phyloP scores from a whole-genome alignment of 2,113 vertebrate genomes.

The Otolemur garnettii region DNA sequence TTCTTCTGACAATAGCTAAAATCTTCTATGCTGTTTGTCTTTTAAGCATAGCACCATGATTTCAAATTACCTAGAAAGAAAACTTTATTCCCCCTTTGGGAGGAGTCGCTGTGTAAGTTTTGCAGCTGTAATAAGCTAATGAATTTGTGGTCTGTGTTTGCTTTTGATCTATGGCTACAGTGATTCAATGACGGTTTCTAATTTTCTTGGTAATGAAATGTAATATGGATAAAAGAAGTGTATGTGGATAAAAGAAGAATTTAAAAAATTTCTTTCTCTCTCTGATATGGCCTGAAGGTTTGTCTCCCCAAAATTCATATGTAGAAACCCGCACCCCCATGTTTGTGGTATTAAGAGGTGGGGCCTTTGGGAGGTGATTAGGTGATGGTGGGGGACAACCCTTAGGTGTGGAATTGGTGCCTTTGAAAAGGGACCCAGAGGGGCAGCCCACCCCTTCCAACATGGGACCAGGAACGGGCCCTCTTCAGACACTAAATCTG shows the following conservation, averaged over 20 bases:
- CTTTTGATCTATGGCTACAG: not conserved
- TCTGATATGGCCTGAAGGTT: not conserved
- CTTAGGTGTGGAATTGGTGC: not conserved
- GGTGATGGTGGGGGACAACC: not conserved
- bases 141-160: not conserved
- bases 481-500: not conserved
- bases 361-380: not conserved
- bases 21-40: not conserved
- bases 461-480: not conserved
- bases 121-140: not conserved
- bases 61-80: not conserved
- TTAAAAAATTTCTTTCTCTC: too few species aligned
- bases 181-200: not conserved
- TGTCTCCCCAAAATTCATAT: too few species aligned
- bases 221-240: too few species aligned
- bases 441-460: not conserved
- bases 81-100: not conserved
- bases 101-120: not conserved
- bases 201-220: not conserved
- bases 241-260: not conserved
- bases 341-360: not conserved
- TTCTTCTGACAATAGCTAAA: not conserved
- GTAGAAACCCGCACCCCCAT: not conserved
- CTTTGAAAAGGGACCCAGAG: not conserved
- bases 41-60: not conserved